Conservation (phyloP, 2,888 invertebrate species). For the Temnothorax unifasciatus region DNA sequence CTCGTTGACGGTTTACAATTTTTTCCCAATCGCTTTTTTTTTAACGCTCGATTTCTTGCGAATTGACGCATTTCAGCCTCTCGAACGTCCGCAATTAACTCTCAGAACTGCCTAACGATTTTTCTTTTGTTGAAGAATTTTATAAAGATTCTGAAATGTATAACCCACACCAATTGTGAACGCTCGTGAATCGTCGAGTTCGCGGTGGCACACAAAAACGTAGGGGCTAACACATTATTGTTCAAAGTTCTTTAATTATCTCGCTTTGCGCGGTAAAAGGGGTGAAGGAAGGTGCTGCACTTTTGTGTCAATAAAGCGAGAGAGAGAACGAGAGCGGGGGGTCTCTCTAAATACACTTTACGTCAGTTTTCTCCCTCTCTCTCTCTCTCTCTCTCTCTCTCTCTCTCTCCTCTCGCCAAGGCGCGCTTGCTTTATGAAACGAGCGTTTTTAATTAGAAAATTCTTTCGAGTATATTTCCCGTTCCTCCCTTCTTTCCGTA, state of each 20-base stretch:
- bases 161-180: background rate
- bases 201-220: background rate
- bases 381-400: background rate
- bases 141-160: slow-evolving; percentile 11
- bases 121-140: slow-evolving; percentile 6
- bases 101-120: background rate
- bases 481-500: background rate
- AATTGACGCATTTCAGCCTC: background rate
- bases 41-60: background rate
- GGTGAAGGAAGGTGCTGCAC: slow-evolving; percentile 20
- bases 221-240: slow-evolving; percentile 31
- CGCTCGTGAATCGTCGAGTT: background rate
- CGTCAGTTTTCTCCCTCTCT: background rate
- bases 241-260: slow-evolving; percentile 42
- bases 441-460: slow-evolving; percentile 48
- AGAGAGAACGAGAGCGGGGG: background rate
- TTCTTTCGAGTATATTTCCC: slow-evolving; percentile 39
- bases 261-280: slow-evolving; percentile 8
- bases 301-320: slow-evolving; percentile 37
- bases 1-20: background rate
- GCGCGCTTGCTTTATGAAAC: slow-evolving; percentile 23
- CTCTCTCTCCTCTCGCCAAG: background rate
- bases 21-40: background rate
- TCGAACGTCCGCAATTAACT: background rate
- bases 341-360: slow-evolving; percentile 36